Evolutionary conservation across 2,797 vertebrate species (phyloP), one percentile per base, ranked within the genome.

Genomic region (Chlorospingus flavigularis): DNA sequence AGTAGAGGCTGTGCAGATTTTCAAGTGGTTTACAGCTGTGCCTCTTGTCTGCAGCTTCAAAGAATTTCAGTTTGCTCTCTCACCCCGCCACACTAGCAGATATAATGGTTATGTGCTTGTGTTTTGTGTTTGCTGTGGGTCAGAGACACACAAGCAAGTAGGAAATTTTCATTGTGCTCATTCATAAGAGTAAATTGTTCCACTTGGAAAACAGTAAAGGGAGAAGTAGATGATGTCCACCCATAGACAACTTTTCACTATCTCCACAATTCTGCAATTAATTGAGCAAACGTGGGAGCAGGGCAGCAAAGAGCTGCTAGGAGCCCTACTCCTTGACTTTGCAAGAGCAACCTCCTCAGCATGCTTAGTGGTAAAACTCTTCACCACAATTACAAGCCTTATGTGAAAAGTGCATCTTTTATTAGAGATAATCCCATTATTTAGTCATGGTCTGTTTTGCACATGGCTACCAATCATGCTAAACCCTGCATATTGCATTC

Each of bases 191-290:
- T 6, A 62, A 79, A 13, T 19, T 17, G 10, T 30, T 37, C 30
- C 47, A 85, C 6, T 58, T 25, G 8, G 20, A 40, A 60, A 83
- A 60, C 37, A 42, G 71, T 23, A 12, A 53, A 61, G 17, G 7
- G 11, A 79, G 31, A 65, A 54, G 7, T 21, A 70, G 63, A 51
- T n/a, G 26, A 76, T 53, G 17, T 7, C n/a, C 25, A n/a, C 16
- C 28, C n/a, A 77, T n/a, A 4, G 45, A 55, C 17, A 85, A 26
- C 25, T 55, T 75, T 48, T 57, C 3, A 6, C 9, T 47, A 3
- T 16, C 1, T 17, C 20, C 0, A 0, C 35, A 72, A 10, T 45
- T 28, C 35, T 81, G 28, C 39, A 60, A 42, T 6, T 18, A 76
- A 57, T 7, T 21, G 40, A 82, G 20, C 39, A 40, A 33, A 51